Evolutionary conservation across 1,140 invertebrate genomes (phyloP), one percentile per base, ranked within the genome.

Genomic region (Aphis craccivora): DNA sequence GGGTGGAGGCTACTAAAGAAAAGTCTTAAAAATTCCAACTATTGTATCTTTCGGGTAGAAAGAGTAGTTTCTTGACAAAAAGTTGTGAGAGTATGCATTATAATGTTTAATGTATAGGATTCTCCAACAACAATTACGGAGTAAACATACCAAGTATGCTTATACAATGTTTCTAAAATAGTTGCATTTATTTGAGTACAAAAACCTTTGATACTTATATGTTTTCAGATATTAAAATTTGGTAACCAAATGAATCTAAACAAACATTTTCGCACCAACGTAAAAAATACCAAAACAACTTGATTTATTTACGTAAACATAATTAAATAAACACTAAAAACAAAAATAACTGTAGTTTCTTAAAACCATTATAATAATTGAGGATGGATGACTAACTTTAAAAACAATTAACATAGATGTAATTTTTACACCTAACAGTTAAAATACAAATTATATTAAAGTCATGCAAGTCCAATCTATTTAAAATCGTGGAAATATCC

Each of bases 11-110:
- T 45, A 48, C 43, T 51, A 83, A 35, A 51, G n/a, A 5, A 6
- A 92, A 92, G n/a, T 35, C 76, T 37, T 91, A 23, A 91, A 60
- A 83, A 92, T 37, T 48, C 76, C 67, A 37, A 92, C 76, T 8
- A 91, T 76, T 76, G 90, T 76, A 22, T 60, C 60, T 18, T 67
- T 45, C 40, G n/a, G 22, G 18, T 43, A n/a, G n/a, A n/a, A 67
- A 81, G 22, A 91, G 90, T 8, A 43, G 90, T 92, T 37, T 51
- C 35, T 83, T 53, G n/a, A 37, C n/a, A n/a, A 92, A 92, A 92
- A 92, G 67, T 92, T 92, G 43, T 45, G 25, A 35, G 40, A 55
- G 35, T 55, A 55, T 55, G 48, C 25, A 89, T 89, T 53, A 89
- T 23, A 45, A 35, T 55, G 35, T 89, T 51, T 37, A 89, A 89